Percentiles rank a stretch among this genome's conserved stretches.
phyloP scores from a whole-genome alignment of 2,888 invertebrate genomes.

The Rhingia rostrata region DNA sequence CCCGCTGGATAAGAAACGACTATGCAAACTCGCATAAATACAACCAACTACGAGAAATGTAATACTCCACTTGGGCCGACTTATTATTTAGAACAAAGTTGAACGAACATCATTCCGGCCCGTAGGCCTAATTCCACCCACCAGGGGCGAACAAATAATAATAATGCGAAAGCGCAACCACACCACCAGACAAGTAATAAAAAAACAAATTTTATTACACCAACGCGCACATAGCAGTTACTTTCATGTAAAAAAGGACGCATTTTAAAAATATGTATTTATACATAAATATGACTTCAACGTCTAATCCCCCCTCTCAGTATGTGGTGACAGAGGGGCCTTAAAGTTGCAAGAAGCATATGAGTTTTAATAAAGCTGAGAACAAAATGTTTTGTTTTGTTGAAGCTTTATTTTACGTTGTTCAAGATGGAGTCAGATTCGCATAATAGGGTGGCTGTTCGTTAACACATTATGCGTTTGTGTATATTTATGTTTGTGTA shows the following conservation, averaged over 20 bases:
- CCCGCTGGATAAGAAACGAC: conserved; percentile 6
- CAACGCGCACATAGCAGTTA: conserved; percentile 1
- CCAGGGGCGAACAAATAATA: conserved; percentile 1
- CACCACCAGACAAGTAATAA: background rate
- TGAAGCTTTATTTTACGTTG: conserved; percentile 24
- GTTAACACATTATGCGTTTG: conserved; percentile 26
- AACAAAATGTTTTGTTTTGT: conserved; percentile 7
- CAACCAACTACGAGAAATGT: conserved; percentile 6
- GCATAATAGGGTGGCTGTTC: background rate
- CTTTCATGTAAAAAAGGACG: conserved; percentile 29
- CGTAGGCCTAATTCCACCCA: conserved; percentile 11
- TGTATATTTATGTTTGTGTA: background rate
- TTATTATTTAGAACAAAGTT: conserved; percentile 31
- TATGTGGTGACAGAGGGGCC: background rate
- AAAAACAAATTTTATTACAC: conserved; percentile 30
- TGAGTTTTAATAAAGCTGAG: background rate
- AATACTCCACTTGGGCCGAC: conserved; percentile 3
- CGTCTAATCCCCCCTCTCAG: background rate
- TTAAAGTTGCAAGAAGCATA: background rate
- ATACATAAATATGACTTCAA: background rate
- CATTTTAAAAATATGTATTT: conserved; percentile 5
- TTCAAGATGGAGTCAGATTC: background rate
- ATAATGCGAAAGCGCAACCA: conserved; percentile 24
- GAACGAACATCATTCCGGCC: conserved; percentile 15
- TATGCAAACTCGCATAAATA: conserved; percentile 12